phyloP scores from a whole-genome alignment of 2,113 vertebrate genomes.

The Tenrec ecaudatus region DNA sequence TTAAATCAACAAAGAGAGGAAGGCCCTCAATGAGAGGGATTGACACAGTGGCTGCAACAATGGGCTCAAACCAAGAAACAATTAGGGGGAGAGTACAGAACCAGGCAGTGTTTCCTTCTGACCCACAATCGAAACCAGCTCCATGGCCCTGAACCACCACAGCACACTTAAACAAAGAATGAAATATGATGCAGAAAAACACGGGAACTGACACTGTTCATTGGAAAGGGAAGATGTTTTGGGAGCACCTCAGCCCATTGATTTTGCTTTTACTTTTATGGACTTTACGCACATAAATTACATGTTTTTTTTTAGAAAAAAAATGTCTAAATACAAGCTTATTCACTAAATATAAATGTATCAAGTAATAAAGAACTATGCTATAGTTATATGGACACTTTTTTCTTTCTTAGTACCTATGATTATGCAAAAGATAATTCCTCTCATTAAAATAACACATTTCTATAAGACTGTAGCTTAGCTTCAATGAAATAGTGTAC shows the following conservation, averaged over 20 bases:
- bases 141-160: too few relatives aligned
- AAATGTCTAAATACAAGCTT: not conserved
- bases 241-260: not conserved
- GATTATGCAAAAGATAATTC: not conserved
- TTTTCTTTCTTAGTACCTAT: not conserved
- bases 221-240: conserved; percentile 16
- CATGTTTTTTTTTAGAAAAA: not conserved
- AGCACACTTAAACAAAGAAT: not conserved
- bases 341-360: conserved; percentile 13
- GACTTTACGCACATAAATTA: not conserved
- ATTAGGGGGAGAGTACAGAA: too few relatives aligned
- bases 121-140: too few relatives aligned
- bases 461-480: conserved; percentile 5
- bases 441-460: not conserved
- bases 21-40: too few relatives aligned
- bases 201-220: not conserved
- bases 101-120: too few relatives aligned
- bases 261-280: conserved; percentile 36
- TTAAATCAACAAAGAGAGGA: not conserved
- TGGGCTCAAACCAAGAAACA: too few relatives aligned
- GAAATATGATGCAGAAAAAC: not conserved
- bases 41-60: too few relatives aligned
- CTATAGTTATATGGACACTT: not conserved
- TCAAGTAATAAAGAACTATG: not conserved
- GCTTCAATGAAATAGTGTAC: not conserved